Base-by-base conservation (phyloP, 2,888 invertebrate species). In the Ceriagrion tenellum region DNA sequence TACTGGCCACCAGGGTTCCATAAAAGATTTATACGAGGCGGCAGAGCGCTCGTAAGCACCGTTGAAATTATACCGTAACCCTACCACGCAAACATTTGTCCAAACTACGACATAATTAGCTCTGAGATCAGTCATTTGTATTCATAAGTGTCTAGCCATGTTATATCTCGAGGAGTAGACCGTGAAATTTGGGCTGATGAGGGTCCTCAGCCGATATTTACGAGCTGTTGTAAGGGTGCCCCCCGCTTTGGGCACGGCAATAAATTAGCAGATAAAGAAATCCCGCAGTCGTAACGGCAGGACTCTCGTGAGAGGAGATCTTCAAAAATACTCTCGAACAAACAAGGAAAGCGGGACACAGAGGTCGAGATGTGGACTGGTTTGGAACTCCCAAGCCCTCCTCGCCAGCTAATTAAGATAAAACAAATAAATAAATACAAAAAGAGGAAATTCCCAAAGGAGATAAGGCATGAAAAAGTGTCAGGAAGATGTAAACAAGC, bases 231-330 rank as follows among this genome's bases (percentile, higher is more conserved):
- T 35, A 3, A 18, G 81, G 35, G 13, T 81, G 81, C 16, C 81
- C 81, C 35, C 30, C 16, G 81, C 35, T 81, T 20, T 18, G 35
- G 81, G 81, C 81, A 26, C 30, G 12, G 81, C 30, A 30, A 35
- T 81, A 81, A 81, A 81, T 81, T 81, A 35, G 35, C 81, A 81
- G 81, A 81, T 81, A 81, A 69, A 12, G 69, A 23, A 81, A 81
- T 81, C 81, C 81, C 30, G n/a, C 81, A 26, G 81, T 35, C 81
- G 16, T 81, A 35, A 81, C 81, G 81, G 30, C 35, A 30, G 81
- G 8, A 13, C 35, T 13, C 81, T 81, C 26, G 35, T 35, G 81
- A 81, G 35, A 16, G 16, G 81, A 81, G 35, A 81, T 35, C 35
- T 30, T 81, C n/a, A 6, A 81, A 81, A 81, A 81, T 16, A 12